Evolutionary conservation across 2,888 invertebrate species (phyloP).

Genomic region (Sinodicranocentrus sp.): DNA sequence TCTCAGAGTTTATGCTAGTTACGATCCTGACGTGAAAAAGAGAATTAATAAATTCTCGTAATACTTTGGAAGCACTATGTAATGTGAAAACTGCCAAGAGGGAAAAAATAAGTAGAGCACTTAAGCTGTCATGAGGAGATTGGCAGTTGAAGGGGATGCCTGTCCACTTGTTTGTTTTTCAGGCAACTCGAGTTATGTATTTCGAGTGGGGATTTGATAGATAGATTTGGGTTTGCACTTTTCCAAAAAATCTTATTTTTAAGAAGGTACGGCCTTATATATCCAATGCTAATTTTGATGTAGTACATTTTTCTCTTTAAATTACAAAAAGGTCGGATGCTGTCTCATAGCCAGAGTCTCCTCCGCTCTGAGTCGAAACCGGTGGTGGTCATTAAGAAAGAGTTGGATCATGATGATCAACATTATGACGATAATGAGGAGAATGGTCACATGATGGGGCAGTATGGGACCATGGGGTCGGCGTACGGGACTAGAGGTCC

Average conservation of each 20-base stretch:
- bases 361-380: slow-evolving; percentile 79
- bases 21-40: too few species aligned
- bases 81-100: too few species aligned
- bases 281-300: too few species aligned
- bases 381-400: slow-evolving; percentile 92
- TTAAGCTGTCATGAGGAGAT: slow-evolving; percentile 41
- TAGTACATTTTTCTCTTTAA: too few species aligned
- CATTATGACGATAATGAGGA: slow-evolving; percentile 79
- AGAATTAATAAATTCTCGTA: too few species aligned
- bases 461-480: slow-evolving; percentile 67
- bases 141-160: slow-evolving; percentile 48
- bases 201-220: slow-evolving; percentile 30
- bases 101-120: slow-evolving; percentile 33
- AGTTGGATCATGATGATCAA: slow-evolving; percentile 86
- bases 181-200: slow-evolving; percentile 6
- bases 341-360: slow-evolving; percentile 49
- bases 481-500: slow-evolving; percentile 62
- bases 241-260: too few species aligned
- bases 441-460: slow-evolving; percentile 79
- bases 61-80: too few species aligned
- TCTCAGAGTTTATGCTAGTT: too few species aligned
- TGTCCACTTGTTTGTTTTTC: slow-evolving; percentile 27
- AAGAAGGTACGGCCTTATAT: too few species aligned
- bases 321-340: slow-evolving; percentile 75
- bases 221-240: too few species aligned